phyloP scores from a whole-genome alignment of 2,797 vertebrate species.

The Pterois miles region DNA sequence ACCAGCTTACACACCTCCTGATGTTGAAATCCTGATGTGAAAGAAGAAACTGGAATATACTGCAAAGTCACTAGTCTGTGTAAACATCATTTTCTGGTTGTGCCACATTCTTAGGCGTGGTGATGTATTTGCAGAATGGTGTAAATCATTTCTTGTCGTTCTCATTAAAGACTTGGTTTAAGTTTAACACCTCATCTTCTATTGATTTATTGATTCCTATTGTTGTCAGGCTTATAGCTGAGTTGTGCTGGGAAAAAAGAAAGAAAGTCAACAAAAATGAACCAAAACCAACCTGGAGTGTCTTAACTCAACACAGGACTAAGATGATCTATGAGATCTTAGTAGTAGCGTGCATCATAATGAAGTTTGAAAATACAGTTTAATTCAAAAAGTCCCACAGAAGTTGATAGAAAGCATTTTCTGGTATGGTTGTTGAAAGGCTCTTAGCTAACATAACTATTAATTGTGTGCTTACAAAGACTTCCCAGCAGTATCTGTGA shows the following conservation, averaged over 20 bases:
- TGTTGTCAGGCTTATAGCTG: not conserved
- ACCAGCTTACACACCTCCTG: not conserved
- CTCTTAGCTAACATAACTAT: not conserved
- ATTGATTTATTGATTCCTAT: not conserved
- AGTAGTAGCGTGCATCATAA: not conserved
- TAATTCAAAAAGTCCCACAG: not conserved
- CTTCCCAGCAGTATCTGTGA: not conserved
- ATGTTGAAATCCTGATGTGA: not conserved
- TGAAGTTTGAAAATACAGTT: not conserved
- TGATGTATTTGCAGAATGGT: not conserved
- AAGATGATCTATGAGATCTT: not conserved
- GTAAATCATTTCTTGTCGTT: slow-evolving; percentile 5
- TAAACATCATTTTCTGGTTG: not conserved
- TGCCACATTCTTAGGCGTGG: slow-evolving; percentile 41
- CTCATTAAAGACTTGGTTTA: not conserved
- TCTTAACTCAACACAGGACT: not conserved
- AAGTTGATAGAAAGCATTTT: not conserved
- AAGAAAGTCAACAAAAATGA: not conserved
- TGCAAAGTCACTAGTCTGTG: not conserved
- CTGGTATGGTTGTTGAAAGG: not conserved
- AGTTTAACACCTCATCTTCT: not conserved
- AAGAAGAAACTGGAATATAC: not conserved
- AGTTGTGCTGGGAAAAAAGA: not conserved
- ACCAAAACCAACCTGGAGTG: not conserved
- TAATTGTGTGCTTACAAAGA: not conserved